Conservation (phyloP, 1,140 invertebrate genomes). For the Trichomalopsis sarcophagae region DNA sequence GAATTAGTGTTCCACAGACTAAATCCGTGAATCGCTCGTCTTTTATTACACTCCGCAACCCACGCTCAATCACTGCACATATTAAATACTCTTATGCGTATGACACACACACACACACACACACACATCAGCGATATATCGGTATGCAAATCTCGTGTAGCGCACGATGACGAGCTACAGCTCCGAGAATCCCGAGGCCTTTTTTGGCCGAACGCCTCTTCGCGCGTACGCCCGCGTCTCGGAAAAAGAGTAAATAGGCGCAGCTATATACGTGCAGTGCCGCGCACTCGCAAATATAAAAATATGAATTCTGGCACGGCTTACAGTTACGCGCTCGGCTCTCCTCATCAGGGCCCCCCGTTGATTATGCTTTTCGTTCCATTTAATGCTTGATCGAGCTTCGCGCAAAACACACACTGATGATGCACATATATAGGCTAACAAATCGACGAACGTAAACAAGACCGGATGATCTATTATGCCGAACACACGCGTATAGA, state of each 20-base stretch:
- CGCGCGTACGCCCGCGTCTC: too few relatives aligned
- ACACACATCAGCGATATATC: background rate
- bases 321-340: slow-evolving; percentile 13
- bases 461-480: background rate
- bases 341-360: background rate
- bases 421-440: background rate
- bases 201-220: background rate
- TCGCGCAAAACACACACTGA: background rate
- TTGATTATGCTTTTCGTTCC: slow-evolving; percentile 26
- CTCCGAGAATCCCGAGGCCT: background rate
- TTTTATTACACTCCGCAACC: background rate
- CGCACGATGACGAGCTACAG: background rate
- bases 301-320: background rate
- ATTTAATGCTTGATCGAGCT: slow-evolving; percentile 20
- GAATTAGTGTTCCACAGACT: background rate
- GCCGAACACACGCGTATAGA: background rate
- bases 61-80: background rate
- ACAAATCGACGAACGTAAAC: background rate
- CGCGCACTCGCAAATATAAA: background rate
- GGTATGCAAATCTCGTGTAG: background rate
- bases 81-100: background rate
- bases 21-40: background rate
- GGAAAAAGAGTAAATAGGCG: background rate
- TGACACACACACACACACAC: background rate
- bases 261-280: background rate